Conservation (phyloP, 2,888 invertebrate species). For the Stenolophus ochropezus region DNA sequence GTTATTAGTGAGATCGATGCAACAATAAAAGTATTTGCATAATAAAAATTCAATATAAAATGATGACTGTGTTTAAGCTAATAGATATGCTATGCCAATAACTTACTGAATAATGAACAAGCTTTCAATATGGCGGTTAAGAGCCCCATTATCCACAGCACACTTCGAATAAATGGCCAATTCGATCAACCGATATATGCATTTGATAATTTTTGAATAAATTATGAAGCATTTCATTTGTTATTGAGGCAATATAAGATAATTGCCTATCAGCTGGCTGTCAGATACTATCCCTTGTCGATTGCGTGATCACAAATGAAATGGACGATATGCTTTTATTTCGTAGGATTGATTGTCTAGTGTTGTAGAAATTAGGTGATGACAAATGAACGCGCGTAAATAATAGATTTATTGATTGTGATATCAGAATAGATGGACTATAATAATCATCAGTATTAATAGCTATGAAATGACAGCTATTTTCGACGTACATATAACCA, state of each 20-base stretch:
- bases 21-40: background rate
- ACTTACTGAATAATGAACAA: conserved; percentile 9
- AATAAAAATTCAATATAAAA: background rate
- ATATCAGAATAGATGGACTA: conserved; percentile 4
- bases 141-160: background rate
- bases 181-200: conserved; percentile 46
- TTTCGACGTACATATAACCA: background rate
- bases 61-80: background rate
- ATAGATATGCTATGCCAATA: conserved; percentile 23
- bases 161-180: conserved; percentile 12
- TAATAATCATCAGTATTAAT: conserved; percentile 1
- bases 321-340: conserved; percentile 27
- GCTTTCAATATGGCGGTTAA: conserved; percentile 36
- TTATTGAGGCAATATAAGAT: conserved; percentile 48
- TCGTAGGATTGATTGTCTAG: background rate
- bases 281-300: conserved; percentile 38
- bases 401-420: conserved; percentile 37
- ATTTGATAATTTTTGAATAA: conserved; percentile 55
- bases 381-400: conserved; percentile 17
- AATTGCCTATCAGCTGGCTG: conserved; percentile 40
- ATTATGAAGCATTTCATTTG: conserved; percentile 51
- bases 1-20: background rate
- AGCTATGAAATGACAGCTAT: conserved; percentile 20
- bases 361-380: conserved; percentile 37
- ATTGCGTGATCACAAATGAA: conserved; percentile 47